Evolutionary conservation across 2,113 vertebrate species (phyloP), one percentile per base, ranked within the genome.

Genomic region (Gallinago jamesoni): DNA sequence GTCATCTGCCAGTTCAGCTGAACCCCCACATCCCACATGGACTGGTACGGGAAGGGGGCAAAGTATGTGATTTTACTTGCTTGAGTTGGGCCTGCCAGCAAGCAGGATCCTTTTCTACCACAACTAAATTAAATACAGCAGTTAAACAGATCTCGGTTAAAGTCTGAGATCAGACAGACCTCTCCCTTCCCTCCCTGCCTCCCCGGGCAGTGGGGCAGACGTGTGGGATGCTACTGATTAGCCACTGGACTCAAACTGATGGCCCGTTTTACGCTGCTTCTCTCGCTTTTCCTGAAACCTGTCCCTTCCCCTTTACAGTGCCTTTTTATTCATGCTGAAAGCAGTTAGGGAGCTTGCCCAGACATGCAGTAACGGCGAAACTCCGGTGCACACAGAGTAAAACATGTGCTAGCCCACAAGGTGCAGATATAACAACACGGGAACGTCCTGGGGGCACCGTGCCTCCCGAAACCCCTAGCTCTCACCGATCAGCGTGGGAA

Each of bases 391-490:
- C 84, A 67, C 77, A 37, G 84, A 45, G 67, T 72, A 43, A 50
- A 94, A 53, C 94, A 94, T 89, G 95, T 95, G 95, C 91, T 94
- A 28, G 96, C 94, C 96, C 95, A 93, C 96, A 85, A 6, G 96
- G 91, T 82, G 89, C 96, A 91, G 94, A 25, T 84, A 83, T 15
- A 96, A 77, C 87, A 83, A 85, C 91, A 53, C 91, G 39, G 88
- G 94, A 96, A 97, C 17, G 5, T 90, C 94, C 96, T 3, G 70
- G 89, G 96, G 96, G 91, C 95, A 89, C 93, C 59, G 11, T 92
- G 93, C 89, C 89, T 97, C 72, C 84, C 84, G 81, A 96, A 96
- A 94, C 93, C 95, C 95, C 96, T n/a, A 4, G 77, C 89, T 74
- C 84, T 53, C 75, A 47, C 60, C 2, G 43, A 41, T 66, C 95